A percentile compares a stretch with the other conserved stretches of the same genome.
phyloP scores from a whole-genome alignment of 2,888 invertebrate genomes.

The Psococerastis gibbosa region DNA sequence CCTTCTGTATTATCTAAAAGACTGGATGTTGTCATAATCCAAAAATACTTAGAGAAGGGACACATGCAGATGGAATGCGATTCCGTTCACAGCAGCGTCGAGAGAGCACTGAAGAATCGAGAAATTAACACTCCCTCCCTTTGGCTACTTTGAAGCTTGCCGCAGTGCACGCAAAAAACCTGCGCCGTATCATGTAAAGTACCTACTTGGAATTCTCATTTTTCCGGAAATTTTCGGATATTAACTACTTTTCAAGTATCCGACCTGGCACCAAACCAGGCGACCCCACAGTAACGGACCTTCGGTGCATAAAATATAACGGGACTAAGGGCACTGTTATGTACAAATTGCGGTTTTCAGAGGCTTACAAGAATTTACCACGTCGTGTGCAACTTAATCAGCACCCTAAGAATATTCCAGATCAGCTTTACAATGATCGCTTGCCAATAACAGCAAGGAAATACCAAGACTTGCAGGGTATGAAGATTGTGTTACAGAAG shows the following conservation, averaged over 20 bases:
- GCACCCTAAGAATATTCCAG: no score
- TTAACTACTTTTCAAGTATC: constrained; percentile 15
- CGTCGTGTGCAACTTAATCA: no score
- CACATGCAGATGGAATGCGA: constrained; percentile 22
- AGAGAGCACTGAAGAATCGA: constrained; percentile 16
- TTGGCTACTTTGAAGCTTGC: constrained; percentile 17
- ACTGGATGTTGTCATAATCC: no score
- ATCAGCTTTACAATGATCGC: no score
- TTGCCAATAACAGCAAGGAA: no score
- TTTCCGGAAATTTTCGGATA: constrained; percentile 12
- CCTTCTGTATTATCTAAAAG: no score
- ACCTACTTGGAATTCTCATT: constrained; percentile 13
- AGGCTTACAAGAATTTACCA: neutral
- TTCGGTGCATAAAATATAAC: constrained; percentile 15
- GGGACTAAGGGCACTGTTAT: neutral
- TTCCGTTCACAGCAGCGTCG: constrained; percentile 19
- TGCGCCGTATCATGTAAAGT: constrained; percentile 15
- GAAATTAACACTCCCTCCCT: constrained; percentile 17
- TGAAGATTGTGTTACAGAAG: no score
- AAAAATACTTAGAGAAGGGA: constrained; percentile 19
- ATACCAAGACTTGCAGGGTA: no score
- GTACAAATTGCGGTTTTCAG: neutral
- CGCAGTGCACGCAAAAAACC: constrained; percentile 14
- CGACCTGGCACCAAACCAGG: constrained; percentile 17
- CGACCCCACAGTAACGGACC: constrained; percentile 17